These are phyloP conservation scores for Regulus satrapa DNA, from an alignment of 2,113 vertebrate genomes.

Conservation along the genomic window DNA sequence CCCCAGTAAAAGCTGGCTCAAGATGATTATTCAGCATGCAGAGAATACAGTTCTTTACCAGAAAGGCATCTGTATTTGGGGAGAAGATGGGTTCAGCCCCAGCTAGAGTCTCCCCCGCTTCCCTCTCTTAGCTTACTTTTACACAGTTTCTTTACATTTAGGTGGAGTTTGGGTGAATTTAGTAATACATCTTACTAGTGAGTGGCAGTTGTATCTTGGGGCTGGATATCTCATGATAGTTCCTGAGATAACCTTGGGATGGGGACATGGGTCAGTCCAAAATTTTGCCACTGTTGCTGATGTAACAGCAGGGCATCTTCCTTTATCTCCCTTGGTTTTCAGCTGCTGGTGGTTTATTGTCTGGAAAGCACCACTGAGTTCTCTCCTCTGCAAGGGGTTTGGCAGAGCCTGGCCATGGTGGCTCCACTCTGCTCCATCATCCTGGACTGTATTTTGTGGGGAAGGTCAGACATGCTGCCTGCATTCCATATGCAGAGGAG, in stretches of 20 bases:
- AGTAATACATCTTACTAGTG: background rate
- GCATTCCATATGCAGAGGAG: accelerated
- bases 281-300: background rate
- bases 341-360: background rate
- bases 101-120: background rate
- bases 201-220: background rate
- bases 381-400: background rate
- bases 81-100: background rate
- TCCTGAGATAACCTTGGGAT: background rate
- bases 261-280: background rate
- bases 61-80: background rate
- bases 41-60: background rate
- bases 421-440: background rate
- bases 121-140: background rate
- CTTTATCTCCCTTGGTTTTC: background rate
- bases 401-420: background rate
- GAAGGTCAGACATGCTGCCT: background rate
- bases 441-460: background rate
- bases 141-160: background rate
- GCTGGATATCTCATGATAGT: background rate
- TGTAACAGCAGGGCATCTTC: background rate
- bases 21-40: background rate
- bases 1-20: background rate
- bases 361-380: background rate
- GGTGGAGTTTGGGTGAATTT: background rate